Base-by-base conservation (phyloP, 1,140 invertebrate species). In the Streblospio benedicti region DNA sequence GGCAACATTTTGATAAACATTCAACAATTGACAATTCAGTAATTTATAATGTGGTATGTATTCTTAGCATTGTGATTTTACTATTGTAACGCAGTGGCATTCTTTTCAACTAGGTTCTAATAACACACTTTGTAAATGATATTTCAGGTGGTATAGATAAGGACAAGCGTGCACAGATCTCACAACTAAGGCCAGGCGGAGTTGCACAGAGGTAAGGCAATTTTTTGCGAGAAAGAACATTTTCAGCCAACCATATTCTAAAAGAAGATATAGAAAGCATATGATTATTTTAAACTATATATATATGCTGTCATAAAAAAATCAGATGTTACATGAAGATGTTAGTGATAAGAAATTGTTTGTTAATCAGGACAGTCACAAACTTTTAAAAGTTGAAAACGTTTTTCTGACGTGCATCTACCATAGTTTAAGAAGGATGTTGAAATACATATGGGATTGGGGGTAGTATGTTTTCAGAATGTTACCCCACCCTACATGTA, bases 61-160 rank as follows among this genome's bases (percentile, higher is more conserved):
- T 9, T n/a, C 35, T 9, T 38, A 9, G 35, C 9, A 9, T 38
- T 9, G 9, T 38, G 35, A 38, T 9, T 38, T 9, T 38, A n/a
- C 9, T 38, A 9, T 38, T 38, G 9, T 38, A 9, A 9, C 35
- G 35, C 9, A 9, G 9, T 38, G 9, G n/a, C n/a, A 9, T 38
- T n/a, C 9, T 38, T 9, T 38, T 38, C 9, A 38, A 38, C n/a
- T 38, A n/a, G 9, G n/a, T 38, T 38, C 35, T 38, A 45, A 67
- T 59, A 51, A 54, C 60, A 56, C 61, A 64, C 4, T 61, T 18
- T 41, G 53, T 30, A 44, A 59, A 5, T 65, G 49, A 67, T 68
- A 45, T 74, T 78, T 25, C 69, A 84, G 83, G 83, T 59, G 83
- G 83, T 23, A 76, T 76, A 16, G 84, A 85, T 65, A 78, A 82